A percentile compares a stretch with the other conserved stretches of the same genome.
Evolutionary conservation across 2,888 invertebrate genomes (phyloP).

Genomic region (Imbricaverruca yamaguchii): DNA sequence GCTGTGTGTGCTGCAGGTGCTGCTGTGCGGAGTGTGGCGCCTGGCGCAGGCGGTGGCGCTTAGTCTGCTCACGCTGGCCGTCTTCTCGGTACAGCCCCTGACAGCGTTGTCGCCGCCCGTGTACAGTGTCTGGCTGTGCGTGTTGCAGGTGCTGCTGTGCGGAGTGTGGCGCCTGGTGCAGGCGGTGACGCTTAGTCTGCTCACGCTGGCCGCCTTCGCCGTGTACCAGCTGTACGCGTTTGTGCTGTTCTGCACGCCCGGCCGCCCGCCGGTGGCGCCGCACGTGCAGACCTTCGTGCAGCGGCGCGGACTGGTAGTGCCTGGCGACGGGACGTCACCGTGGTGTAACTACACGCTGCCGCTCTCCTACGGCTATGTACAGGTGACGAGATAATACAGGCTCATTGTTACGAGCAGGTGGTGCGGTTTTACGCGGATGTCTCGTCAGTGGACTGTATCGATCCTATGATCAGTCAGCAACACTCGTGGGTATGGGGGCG

Average conservation of each 20-base stretch:
- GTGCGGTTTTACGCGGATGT: too few species aligned
- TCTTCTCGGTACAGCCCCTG: too few species aligned
- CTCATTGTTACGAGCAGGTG: too few species aligned
- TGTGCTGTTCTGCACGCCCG: conserved; percentile 19
- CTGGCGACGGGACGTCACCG: conserved; percentile 28
- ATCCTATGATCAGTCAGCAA: too few species aligned
- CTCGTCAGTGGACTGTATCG: too few species aligned
- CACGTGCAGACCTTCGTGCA: not conserved
- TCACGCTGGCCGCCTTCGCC: conserved; percentile 6
- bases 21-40: too few species aligned
- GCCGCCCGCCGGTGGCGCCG: not conserved
- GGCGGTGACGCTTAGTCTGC: not conserved
- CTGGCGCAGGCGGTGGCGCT: too few species aligned
- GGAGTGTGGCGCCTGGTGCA: not conserved
- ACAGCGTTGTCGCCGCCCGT: too few species aligned
- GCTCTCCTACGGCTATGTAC: conserved; percentile 32
- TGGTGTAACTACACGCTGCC: conserved; percentile 43
- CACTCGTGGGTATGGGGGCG: too few species aligned
- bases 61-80: not conserved
- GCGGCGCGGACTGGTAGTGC: not conserved
- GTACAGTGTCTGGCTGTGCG: too few species aligned
- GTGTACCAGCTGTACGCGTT: conserved; percentile 22
- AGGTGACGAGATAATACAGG: conserved; percentile 32
- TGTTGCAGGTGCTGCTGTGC: not conserved
- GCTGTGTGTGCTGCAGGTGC: too few species aligned